phyloP scores from a whole-genome alignment of 2,113 vertebrate species.

The Limnothrissa miodon region DNA sequence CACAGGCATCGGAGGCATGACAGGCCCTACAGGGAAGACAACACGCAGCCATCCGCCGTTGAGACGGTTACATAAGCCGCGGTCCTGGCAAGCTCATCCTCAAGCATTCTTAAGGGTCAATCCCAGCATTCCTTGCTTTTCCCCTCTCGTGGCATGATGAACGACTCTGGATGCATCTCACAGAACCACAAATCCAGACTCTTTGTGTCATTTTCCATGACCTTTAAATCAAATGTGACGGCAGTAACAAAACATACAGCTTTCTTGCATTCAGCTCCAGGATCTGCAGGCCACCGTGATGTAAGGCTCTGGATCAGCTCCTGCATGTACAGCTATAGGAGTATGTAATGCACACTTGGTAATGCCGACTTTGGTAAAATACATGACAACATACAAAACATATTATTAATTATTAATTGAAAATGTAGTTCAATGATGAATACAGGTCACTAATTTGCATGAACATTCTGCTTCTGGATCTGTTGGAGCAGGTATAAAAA shows the following conservation, averaged over 20 bases:
- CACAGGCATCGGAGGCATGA: neutral
- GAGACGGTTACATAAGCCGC: neutral
- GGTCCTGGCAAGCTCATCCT: neutral
- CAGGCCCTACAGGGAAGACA: neutral
- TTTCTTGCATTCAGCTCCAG: neutral
- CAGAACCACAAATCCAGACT: neutral
- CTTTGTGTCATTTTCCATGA: neutral
- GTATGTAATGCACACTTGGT: neutral
- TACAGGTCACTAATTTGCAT: too few relatives aligned
- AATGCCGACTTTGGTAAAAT: neutral
- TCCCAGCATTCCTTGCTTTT: conserved; percentile 1
- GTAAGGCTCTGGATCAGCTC: neutral
- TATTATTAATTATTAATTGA: too few relatives aligned
- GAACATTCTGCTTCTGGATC: neutral
- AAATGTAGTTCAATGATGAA: too few relatives aligned
- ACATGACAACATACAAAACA: neutral
- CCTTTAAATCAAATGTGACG: neutral
- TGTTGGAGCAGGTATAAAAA: neutral
- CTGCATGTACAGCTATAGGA: neutral
- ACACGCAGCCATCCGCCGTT: neutral
- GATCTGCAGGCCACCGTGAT: neutral
- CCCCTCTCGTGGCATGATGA: neutral
- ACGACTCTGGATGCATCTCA: neutral
- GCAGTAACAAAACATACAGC: neutral
- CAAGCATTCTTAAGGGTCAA: neutral